Percentiles rank a stretch among this genome's conserved stretches.
phyloP scores from a whole-genome alignment of 2,797 vertebrate species.

The Channallabes apus region DNA sequence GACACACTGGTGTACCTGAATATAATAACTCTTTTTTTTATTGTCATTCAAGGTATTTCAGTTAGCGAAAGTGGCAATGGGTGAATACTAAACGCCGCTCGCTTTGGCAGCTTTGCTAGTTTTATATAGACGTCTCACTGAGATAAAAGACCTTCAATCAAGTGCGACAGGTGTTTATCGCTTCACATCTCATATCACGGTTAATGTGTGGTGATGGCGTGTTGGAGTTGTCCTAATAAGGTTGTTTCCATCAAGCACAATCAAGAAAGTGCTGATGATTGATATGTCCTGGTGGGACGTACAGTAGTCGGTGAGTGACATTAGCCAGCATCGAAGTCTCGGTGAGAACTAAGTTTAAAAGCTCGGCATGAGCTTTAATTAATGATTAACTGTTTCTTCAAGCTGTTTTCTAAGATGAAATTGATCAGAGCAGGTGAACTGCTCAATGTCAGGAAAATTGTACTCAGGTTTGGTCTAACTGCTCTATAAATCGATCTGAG shows the following conservation, averaged over 20 bases:
- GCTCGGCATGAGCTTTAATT: background rate
- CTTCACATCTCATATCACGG: background rate
- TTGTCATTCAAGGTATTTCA: background rate
- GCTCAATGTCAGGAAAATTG: background rate
- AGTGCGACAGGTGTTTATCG: background rate
- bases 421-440: background rate
- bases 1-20: background rate
- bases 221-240: background rate
- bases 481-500: background rate
- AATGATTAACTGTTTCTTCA: background rate
- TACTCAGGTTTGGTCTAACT: background rate
- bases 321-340: background rate
- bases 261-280: background rate
- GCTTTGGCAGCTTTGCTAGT: background rate
- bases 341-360: background rate
- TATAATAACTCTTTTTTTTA: background rate
- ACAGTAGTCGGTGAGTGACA: background rate
- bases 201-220: background rate
- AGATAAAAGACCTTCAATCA: background rate
- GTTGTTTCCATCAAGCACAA: background rate
- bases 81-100: no score
- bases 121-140: background rate
- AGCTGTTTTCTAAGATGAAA: background rate
- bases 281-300: background rate
- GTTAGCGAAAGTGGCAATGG: background rate